Base-by-base conservation (phyloP, 1,140 invertebrate species). In the Drosophila auraria region DNA sequence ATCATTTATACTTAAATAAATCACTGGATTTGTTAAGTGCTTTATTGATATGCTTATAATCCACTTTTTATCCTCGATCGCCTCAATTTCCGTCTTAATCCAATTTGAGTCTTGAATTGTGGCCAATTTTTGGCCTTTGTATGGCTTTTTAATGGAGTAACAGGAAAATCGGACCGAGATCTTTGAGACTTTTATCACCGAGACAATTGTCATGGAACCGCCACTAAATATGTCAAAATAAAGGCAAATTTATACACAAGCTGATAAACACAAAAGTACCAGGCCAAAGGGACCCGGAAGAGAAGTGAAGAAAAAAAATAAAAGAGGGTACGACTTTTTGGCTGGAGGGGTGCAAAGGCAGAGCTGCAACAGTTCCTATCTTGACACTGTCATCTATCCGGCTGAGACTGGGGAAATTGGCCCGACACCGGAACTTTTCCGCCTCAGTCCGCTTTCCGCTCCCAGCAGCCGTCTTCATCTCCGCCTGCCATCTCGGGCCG, bases 161-260 rank as follows among this genome's bases (percentile, higher is more conserved):
- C 64, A 57, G 53, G 60, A 58, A 78, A 72, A 73, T 72, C 70
- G 20, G 9, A 30, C 7, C 23, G 9, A 73, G 47, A 73, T 53
- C 54, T 72, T 57, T 65, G 56, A 74, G 83, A 40, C 54, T 64
- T 66, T 78, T 89, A 87, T 89, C 83, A 45, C 27, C 9, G 20
- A 57, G 65, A 65, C 80, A 44, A 77, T 78, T 78, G 75, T 78
- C 77, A 78, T 64, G 75, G 60, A 72, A 50, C 70, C 63, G 65
- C 86, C 69, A 90, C 84, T 90, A 87, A 87, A 87, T 87, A 87
- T 89, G 84, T 84, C 84, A 87, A 89, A 89, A 64, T 81, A 89
- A 89, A 81, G 81, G 84, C 84, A 87, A 87, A 87, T 87, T 87
- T 87, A 87, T 87, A 89, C 81, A 90, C 78, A 78, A 89, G 70